Percentiles rank a stretch among this genome's conserved stretches.
These are phyloP conservation scores for Hirtodrosophila histrioides DNA, from an alignment of 2,888 invertebrate species.

Conservation along the genomic window DNA sequence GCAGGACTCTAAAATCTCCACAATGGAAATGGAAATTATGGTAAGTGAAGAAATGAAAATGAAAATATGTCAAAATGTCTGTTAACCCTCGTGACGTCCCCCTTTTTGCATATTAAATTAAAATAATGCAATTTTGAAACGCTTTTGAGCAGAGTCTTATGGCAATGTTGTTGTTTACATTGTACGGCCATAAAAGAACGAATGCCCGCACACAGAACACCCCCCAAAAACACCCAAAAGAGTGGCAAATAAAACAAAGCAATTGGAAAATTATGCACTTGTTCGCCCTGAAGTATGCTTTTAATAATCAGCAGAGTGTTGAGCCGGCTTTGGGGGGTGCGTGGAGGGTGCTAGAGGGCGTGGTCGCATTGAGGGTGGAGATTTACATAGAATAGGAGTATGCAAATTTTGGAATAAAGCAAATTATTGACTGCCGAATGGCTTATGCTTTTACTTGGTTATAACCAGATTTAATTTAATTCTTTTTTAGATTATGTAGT, in stretches of 20 bases:
- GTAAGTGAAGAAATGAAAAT: slow-evolving; percentile 74
- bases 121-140: slow-evolving; percentile 83
- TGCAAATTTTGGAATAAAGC: slow-evolving; percentile 21
- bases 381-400: slow-evolving; percentile 43
- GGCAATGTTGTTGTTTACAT: slow-evolving; percentile 62
- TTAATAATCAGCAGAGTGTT: slow-evolving; percentile 75
- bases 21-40: slow-evolving; percentile 66
- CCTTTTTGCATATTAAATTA: slow-evolving; percentile 80
- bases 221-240: slow-evolving; percentile 38
- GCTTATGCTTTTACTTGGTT: no score
- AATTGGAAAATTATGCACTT: slow-evolving; percentile 84
- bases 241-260: slow-evolving; percentile 72
- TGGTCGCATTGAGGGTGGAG: slow-evolving; percentile 36
- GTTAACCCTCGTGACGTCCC: slow-evolving; percentile 54
- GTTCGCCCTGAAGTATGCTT: slow-evolving; percentile 73
- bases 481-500: no score
- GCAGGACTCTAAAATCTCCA: slow-evolving; percentile 57
- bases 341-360: slow-evolving; percentile 46
- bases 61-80: slow-evolving; percentile 78
- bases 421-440: no score
- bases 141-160: slow-evolving; percentile 41
- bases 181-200: slow-evolving; percentile 61
- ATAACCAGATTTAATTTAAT: no score
- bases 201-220: slow-evolving; percentile 25
- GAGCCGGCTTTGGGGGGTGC: slow-evolving; percentile 8